phyloP scores from a whole-genome alignment of 2,888 invertebrate genomes.

The Seira musarum region DNA sequence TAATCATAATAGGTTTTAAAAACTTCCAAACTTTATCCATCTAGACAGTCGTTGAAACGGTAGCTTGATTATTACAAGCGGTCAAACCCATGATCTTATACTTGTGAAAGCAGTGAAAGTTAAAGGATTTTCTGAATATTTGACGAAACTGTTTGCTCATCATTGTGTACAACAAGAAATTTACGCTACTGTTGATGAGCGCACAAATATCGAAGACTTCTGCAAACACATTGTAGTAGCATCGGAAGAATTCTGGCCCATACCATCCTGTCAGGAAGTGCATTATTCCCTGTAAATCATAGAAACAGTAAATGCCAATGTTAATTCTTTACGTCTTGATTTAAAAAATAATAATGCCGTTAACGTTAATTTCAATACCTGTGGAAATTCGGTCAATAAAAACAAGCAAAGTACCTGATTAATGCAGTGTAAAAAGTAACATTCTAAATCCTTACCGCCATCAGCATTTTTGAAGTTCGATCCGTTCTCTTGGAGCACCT shows the following conservation, averaged over 20 bases:
- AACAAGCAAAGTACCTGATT: constrained; percentile 72
- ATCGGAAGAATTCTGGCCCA: constrained; percentile 73
- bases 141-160: constrained; percentile 76
- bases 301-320: too few species aligned
- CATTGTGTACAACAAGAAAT: constrained; percentile 76
- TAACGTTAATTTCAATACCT: too few species aligned
- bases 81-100: constrained; percentile 60
- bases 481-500: constrained; percentile 69
- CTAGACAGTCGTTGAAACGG: constrained; percentile 62
- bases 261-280: constrained; percentile 82
- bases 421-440: background rate
- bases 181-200: constrained; percentile 75
- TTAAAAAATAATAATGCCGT: too few species aligned
- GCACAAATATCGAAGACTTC: constrained; percentile 75
- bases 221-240: constrained; percentile 73
- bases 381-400: constrained; percentile 74
- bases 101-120: constrained; percentile 59
- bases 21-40: background rate
- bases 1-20: too few species aligned
- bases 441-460: constrained; percentile 73
- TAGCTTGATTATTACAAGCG: constrained; percentile 56
- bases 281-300: constrained; percentile 75
- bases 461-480: constrained; percentile 74
- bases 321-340: too few species aligned
- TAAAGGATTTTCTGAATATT: constrained; percentile 63